Conservation (phyloP, 2,113 vertebrate genomes). For the Pelecanoides urinatrix region DNA sequence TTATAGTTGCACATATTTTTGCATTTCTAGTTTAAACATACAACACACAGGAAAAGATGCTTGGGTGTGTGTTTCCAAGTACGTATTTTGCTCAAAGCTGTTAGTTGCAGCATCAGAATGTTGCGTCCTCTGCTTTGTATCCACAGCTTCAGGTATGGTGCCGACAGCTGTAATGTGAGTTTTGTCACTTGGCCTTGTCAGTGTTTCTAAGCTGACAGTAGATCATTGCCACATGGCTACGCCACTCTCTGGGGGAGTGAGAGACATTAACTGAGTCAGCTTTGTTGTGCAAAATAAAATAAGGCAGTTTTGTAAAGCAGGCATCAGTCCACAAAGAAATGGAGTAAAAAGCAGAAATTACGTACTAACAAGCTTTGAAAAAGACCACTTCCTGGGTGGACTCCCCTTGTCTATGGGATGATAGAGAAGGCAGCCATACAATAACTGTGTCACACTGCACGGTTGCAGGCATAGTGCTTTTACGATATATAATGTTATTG, state of each 20-base stretch:
- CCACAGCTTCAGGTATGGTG: neutral
- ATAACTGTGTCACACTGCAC: neutral
- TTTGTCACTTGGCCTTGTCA: slow-evolving; percentile 17
- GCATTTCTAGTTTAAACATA: neutral
- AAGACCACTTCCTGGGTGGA: neutral
- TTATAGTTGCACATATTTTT: neutral
- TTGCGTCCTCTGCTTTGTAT: neutral
- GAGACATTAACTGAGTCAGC: neutral
- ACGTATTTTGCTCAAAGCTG: neutral
- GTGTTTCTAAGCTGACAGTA: neutral
- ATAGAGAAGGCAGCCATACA: neutral
- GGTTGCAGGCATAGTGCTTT: neutral
- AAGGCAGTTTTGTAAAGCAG: neutral
- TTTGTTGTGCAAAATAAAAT: neutral
- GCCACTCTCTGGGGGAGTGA: neutral
- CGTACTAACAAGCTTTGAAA: neutral
- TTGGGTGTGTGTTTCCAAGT: neutral
- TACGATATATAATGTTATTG: neutral
- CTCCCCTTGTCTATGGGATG: neutral
- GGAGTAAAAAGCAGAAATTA: neutral
- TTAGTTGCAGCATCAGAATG: neutral
- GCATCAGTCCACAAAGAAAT: neutral
- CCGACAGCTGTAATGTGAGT: neutral
- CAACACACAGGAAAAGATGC: neutral
- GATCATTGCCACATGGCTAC: neutral